Evolutionary conservation across 2,113 vertebrate species (phyloP), one percentile per base, ranked within the genome.

Genomic region (Fukomys damarensis): DNA sequence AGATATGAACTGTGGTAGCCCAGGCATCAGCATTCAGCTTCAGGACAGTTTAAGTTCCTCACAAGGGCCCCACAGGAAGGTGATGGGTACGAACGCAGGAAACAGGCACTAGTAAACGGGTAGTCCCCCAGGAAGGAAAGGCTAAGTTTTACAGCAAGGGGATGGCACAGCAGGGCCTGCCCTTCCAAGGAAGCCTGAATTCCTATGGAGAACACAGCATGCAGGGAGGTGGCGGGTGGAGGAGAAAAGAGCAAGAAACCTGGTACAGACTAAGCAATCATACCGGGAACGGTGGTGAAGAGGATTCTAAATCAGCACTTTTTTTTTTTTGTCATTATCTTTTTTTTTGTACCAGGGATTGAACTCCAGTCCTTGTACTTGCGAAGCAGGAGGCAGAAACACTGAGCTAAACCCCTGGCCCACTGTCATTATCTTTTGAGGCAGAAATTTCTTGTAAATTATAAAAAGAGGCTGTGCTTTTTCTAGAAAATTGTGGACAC

Each of bases 31-130:
- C 28, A 49, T 6, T 85, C 24, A 89, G 70, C 38, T 74, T 79
- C 46, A 13, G 68, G 70, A 76, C 84, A 79, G 28, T 59, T 66
- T 59, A 82, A 89, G 59, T 95, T 95, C 61, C 65, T 93, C 46
- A n/a, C 22, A 63, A 91, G 76, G 65, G 84, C 46, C 49, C 32
- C 72, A 54, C 24, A 87, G 86, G 82, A 70, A 87, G 79, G 49
- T 0, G 66, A 46, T 72, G 59, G 72, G 68, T 68, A 68, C 86
- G 56, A 95, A 84, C 59, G 86, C 12, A 91, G 72, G 83, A 96
- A 94, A 76, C 43, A 84, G 79, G 41, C 30, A 52, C 35, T 43
- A 68, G 38, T n/a, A 86, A 91, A 95, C 26, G 82, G 76, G 46
- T 38, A 41, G 56, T 95, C 52, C 65, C 61, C 72, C 65, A 95